phyloP scores from a whole-genome alignment of 2,113 vertebrate genomes.

The Thamnophis sirtalis region DNA sequence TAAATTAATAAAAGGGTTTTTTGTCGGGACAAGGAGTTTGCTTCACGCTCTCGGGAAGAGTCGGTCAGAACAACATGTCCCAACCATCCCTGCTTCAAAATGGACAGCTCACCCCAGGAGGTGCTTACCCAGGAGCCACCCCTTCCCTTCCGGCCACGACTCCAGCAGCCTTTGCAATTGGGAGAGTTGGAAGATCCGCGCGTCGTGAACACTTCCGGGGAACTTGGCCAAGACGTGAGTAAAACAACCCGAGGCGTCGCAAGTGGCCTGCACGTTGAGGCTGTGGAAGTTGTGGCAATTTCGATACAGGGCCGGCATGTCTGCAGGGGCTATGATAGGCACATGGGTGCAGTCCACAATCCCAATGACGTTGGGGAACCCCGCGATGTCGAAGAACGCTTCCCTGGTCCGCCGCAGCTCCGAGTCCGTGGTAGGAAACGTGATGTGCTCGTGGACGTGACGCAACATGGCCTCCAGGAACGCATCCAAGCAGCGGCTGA shows the following conservation, averaged over 20 bases:
- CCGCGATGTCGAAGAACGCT: constrained; percentile 17
- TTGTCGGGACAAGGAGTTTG: no score
- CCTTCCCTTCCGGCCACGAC: constrained; percentile 26
- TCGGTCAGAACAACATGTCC: no score
- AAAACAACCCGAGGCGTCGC: constrained; percentile 11
- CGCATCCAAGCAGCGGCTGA: constrained; percentile 25
- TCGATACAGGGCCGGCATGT: constrained; percentile 24
- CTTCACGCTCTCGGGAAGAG: no score
- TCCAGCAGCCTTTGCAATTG: constrained; percentile 24
- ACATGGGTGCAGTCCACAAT: constrained; percentile 26
- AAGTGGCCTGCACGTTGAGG: constrained; percentile 25
- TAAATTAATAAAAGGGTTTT: no score
- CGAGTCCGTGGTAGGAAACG: constrained; percentile 22
- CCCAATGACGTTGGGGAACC: constrained; percentile 24
- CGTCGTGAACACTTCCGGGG: constrained; percentile 19
- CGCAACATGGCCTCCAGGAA: constrained; percentile 27
- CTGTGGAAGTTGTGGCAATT: constrained; percentile 34
- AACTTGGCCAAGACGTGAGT: constrained; percentile 25
- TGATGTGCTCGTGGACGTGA: constrained; percentile 26
- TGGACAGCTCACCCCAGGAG: not conserved
- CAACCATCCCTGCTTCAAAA: not conserved
- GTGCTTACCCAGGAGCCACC: constrained; percentile 23
- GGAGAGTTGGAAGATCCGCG: constrained; percentile 28
- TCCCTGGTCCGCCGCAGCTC: constrained; percentile 18
- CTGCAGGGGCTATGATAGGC: constrained; percentile 14